Evolutionary conservation across 2,113 vertebrate genomes (phyloP).

Genomic region (Podiceps cristatus): DNA sequence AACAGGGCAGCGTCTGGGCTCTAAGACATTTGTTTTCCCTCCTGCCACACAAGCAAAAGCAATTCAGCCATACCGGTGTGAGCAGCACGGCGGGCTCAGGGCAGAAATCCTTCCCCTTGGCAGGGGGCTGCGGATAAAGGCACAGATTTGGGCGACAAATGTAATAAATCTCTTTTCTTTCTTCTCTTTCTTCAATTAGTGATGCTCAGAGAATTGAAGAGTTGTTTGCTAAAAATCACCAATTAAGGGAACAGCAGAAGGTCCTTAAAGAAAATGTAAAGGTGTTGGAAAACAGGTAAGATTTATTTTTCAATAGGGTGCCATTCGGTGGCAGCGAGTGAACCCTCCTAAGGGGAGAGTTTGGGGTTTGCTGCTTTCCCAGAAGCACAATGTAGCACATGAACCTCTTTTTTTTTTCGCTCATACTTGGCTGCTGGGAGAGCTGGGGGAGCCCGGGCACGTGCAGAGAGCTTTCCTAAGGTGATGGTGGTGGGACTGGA

Average conservation of each 20-base stretch:
- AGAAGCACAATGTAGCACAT: neutral
- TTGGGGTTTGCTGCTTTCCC: neutral
- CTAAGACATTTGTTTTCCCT: neutral
- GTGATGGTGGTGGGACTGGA: neutral
- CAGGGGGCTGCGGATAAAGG: neutral
- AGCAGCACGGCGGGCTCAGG: fast-evolving
- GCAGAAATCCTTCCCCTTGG: neutral
- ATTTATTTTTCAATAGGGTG: neutral
- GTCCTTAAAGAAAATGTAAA: slow-evolving; percentile 91
- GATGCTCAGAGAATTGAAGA: slow-evolving; percentile 92
- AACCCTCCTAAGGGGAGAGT: neutral
- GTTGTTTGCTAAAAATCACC: slow-evolving; percentile 91
- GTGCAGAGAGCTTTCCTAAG: neutral
- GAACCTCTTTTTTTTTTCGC: neutral
- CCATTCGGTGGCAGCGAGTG: fast-evolving
- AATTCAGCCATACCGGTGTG: neutral
- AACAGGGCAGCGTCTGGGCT: neutral
- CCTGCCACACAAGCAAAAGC: neutral
- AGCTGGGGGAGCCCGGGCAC: neutral
- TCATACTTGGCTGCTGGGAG: neutral
- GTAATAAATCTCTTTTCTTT: neutral
- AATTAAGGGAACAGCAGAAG: slow-evolving; percentile 91
- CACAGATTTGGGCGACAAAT: neutral
- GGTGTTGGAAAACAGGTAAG: slow-evolving; percentile 92
- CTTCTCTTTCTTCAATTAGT: slow-evolving; percentile 59